Evolutionary conservation across 1,140 invertebrate genomes (phyloP), one percentile per base, ranked within the genome.

Genomic region (Carcinoscorpius rotundicauda): DNA sequence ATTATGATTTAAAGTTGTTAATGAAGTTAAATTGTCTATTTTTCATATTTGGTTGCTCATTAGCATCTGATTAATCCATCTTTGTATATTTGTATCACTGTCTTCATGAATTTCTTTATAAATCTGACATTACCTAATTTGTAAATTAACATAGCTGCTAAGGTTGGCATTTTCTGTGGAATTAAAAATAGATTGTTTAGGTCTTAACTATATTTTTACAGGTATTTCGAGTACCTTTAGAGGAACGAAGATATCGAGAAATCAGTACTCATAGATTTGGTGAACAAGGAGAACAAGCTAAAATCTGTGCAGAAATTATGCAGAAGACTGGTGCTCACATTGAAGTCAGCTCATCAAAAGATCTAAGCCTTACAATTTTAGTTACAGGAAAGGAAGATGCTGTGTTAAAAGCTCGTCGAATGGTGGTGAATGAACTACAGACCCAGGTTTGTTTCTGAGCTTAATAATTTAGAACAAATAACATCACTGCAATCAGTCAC

Each of bases 341-440:
- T 78, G 96, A 99, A 79, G 93, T 98, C 74, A 93, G 89, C 67
- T 87, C 89, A 52, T 88, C 90, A 62, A 95, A 93, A 48, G 95
- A 99, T 80, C 89, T 94, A 73, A 94, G 90, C 66, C 81, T 99
- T 60, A 97, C 94, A 60, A 97, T 99, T 76, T 81, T 98, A 59
- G 88, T 99, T 50, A 92, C 87, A 75, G 97, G 97, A 64, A 95
- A 81, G 60, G 73, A 76, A 61, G 87, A 88, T 74, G 85, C 87
- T 73, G 89, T 97, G 49, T 78, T 89, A 70, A 89, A 92, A 77
- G 94, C 94, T 6, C 85, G 88, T 69, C 83, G 91, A 61, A 84
- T 87, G 74, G 92, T 97, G 73, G 79, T 95, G 60, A 85, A 86
- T 67, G 86, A 88, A 73, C 93, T 97, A 73, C 93, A 97, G 79